Base-by-base conservation (phyloP, 1,140 invertebrate species). In the Bombus huntii region DNA sequence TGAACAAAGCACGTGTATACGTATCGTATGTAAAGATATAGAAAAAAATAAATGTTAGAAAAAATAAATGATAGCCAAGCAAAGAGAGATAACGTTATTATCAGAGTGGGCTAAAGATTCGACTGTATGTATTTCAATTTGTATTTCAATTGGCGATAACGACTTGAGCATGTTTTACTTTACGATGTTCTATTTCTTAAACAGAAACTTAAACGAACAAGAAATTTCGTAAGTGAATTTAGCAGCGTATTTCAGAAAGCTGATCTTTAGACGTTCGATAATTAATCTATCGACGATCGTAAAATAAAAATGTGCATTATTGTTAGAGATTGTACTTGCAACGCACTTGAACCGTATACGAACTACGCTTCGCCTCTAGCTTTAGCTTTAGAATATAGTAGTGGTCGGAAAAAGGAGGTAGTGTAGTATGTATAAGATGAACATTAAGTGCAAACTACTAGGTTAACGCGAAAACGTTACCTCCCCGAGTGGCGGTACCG, bases 401-500 rank as follows among this genome's bases (percentile, higher is more conserved):
- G 18, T 34, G 1, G 42, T 31, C 2, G 3, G 6, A 9, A 47
- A 66, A 47, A 31, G 15, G 62, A 31, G n/a, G 25, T 59, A 59
- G 47, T 8, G 47, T 53, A 9, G 28, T n/a, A 34, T 18, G 0
- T 18, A 12, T 37, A 44, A 59, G 57, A 74, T 3, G 47, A 66
- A 28, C 70, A 28, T 57, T 47, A 42, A 72, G 34, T 70, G 68
- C 13, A 39, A 22, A 75, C 37, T 66, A 83, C n/a, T 68, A 77
- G 59, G 84, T 89, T 89, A 86, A 78, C 84, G 47, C 70, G 88
- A 74, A 47, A 83, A 86, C 65, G 83, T 85, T 85, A 79, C 68
- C 76, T 85, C 57, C 68, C 59, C 68, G 47, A 83, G 68, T 57
- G 83, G 57, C 47, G 39, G 53, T 44, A 31, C 15, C n/a, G 76